A percentile compares a stretch with the other conserved stretches of the same genome.
phyloP scores from a whole-genome alignment of 2,888 invertebrate species.

The Morinoia aosen region DNA sequence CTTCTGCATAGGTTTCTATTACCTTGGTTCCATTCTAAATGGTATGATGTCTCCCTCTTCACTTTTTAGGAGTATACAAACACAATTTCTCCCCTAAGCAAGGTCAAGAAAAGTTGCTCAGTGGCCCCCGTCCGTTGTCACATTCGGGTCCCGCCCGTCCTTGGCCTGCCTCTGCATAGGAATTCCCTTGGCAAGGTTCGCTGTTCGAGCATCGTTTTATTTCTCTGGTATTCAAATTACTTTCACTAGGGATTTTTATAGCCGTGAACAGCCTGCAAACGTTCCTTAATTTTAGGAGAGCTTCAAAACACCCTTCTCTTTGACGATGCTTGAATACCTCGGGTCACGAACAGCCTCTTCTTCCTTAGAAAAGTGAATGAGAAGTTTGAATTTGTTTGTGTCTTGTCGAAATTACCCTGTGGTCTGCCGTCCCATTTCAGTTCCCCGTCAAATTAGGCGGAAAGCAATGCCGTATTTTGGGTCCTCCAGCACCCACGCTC shows the following conservation, averaged over 20 bases:
- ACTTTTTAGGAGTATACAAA: no score
- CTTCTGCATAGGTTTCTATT: no score
- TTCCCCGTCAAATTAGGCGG: constrained; percentile 46
- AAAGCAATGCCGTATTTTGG: constrained; percentile 52
- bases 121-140: not conserved
- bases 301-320: not conserved
- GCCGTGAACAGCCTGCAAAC: not conserved
- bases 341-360: constrained; percentile 35
- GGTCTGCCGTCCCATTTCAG: constrained; percentile 31
- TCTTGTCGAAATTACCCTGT: not conserved
- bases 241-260: not conserved
- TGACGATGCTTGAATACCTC: constrained; percentile 14
- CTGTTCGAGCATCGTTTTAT: not conserved
- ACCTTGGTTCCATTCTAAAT: no score
- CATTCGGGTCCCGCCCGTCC: not conserved
- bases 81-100: no score
- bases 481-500: not conserved
- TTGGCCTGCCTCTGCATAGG: not conserved
- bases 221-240: constrained; percentile 1
- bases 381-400: not conserved
- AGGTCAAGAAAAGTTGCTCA: not conserved
- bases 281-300: constrained; percentile 18
- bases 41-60: no score
- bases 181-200: not conserved
- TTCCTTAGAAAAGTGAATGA: not conserved